Percentiles rank a stretch among this genome's conserved stretches.
These are phyloP conservation scores for Nylanderia fulva DNA, from an alignment of 1,140 invertebrate genomes.

Conservation along the genomic window DNA sequence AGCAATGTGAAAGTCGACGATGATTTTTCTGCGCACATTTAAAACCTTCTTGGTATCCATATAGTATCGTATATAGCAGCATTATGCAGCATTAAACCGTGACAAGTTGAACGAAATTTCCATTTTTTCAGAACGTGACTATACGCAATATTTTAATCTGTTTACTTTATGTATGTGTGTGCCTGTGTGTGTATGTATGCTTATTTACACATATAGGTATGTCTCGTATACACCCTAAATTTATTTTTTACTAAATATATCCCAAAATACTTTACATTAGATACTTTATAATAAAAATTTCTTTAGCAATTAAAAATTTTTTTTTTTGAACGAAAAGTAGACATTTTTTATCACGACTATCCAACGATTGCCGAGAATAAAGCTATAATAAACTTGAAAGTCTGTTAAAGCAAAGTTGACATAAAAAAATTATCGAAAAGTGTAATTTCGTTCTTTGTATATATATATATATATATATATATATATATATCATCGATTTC, in stretches of 20 bases:
- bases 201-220: neutral
- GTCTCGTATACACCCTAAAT: too few species aligned
- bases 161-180: neutral
- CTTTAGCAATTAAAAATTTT: neutral
- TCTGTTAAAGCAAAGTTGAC: neutral
- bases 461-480: too few species aligned
- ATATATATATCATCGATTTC: too few species aligned
- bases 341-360: neutral
- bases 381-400: too few species aligned
- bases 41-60: slow-evolving; percentile 19
- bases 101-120: slow-evolving; percentile 24
- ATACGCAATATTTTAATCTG: neutral
- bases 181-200: neutral
- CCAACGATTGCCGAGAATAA: neutral
- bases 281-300: neutral
- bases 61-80: neutral
- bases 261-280: neutral
- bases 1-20: slow-evolving; percentile 67
- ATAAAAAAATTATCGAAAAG: neutral
- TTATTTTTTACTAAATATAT: too few species aligned
- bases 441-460: neutral
- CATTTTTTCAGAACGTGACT: neutral
- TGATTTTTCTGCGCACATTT: slow-evolving; percentile 54
- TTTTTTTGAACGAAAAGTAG: neutral
- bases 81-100: slow-evolving; percentile 22